phyloP scores from a whole-genome alignment of 2,113 vertebrate species.

The Lates calcarifer region DNA sequence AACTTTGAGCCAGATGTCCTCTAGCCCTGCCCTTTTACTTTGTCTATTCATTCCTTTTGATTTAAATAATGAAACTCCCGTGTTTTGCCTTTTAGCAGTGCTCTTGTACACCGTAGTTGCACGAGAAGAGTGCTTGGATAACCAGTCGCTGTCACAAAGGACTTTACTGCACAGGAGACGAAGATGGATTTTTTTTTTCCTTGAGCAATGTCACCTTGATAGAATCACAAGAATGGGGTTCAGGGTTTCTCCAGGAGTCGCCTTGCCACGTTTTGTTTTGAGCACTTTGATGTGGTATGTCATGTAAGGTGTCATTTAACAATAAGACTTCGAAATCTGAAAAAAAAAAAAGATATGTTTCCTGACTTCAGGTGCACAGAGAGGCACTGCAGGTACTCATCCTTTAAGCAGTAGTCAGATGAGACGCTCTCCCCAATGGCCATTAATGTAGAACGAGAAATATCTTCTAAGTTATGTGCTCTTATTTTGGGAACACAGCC shows the following conservation, averaged over 20 bases:
- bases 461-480: conserved; percentile 59
- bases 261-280: conserved; percentile 12
- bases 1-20: conserved; percentile 46
- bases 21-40: conserved; percentile 43
- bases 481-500: conserved; percentile 62
- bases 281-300: conserved; percentile 57
- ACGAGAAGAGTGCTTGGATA: conserved; percentile 61
- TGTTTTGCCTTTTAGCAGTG: conserved; percentile 69
- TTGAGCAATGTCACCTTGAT: conserved; percentile 72
- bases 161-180: conserved; percentile 53
- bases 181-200: conserved; percentile 23
- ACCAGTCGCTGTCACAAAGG: conserved; percentile 55
- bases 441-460: conserved; percentile 67
- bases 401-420: conserved; percentile 52
- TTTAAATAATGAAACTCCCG: conserved; percentile 75
- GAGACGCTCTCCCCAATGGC: conserved; percentile 59
- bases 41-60: conserved; percentile 53
- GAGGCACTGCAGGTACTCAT: conserved; percentile 35
- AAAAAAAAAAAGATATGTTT: conserved; percentile 24
- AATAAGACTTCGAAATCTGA: conserved; percentile 35
- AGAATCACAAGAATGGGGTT: conserved; percentile 58
- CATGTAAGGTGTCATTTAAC: conserved; percentile 59
- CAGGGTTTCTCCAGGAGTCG: conserved; percentile 46
- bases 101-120: conserved; percentile 51
- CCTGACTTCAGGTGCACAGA: conserved; percentile 42